phyloP scores from a whole-genome alignment of 2,888 invertebrate genomes.

The Platycheirus rosarum region DNA sequence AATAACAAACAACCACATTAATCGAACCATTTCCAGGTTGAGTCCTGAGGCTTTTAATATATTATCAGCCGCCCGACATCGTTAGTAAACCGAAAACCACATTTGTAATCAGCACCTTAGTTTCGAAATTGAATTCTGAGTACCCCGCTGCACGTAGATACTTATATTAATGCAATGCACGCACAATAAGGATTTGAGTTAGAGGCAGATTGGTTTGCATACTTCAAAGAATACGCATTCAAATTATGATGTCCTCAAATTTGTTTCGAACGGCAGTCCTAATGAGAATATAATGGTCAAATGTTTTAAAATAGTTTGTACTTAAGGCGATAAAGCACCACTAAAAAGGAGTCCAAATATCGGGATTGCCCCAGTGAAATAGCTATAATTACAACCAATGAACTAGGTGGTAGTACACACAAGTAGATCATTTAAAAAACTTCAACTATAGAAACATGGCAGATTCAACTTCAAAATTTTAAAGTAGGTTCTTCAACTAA shows the following conservation, averaged over 20 bases:
- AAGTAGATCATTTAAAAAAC: too few species aligned
- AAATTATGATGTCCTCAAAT: conserved; percentile 20
- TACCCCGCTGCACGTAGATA: conserved; percentile 11
- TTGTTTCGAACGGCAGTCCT: not conserved
- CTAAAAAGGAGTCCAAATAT: too few species aligned
- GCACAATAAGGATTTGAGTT: conserved; percentile 42
- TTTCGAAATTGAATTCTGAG: conserved; percentile 50
- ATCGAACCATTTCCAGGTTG: conserved; percentile 42
- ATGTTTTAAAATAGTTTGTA: too few species aligned
- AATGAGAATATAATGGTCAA: conserved; percentile 25
- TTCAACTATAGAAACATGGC: too few species aligned
- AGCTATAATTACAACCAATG: too few species aligned
- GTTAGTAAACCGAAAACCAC: conserved; percentile 46
- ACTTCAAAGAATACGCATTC: conserved; percentile 40
- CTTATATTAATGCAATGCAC: not conserved
- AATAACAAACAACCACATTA: conserved; percentile 53
- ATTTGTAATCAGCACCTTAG: conserved; percentile 59
- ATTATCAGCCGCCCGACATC: conserved; percentile 36
- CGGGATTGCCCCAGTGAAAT: too few species aligned
- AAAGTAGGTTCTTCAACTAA: too few species aligned
- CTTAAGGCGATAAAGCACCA: too few species aligned
- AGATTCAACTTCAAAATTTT: too few species aligned
- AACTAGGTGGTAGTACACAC: too few species aligned
- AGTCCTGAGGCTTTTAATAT: conserved; percentile 15
- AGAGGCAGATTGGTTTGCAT: conserved; percentile 33